Evolutionary conservation across 2,113 vertebrate species (phyloP).

Genomic region (Pangasianodon gigas): DNA sequence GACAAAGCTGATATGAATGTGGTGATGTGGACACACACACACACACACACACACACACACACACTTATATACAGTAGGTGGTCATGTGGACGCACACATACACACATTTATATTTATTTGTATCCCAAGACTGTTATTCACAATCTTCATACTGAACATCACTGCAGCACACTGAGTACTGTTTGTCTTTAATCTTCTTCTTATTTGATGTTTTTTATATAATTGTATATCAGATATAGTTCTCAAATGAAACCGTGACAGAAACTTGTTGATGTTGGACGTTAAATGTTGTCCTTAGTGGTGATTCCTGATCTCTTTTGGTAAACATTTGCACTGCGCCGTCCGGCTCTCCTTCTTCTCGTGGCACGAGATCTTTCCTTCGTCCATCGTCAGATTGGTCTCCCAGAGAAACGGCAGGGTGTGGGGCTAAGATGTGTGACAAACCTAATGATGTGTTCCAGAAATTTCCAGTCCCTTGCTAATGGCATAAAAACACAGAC

Average conservation of each 20-base stretch:
- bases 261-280: not conserved
- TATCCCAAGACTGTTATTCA: not conserved
- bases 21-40: not conserved
- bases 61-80: not conserved
- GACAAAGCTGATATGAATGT: not conserved
- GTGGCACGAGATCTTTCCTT: not conserved
- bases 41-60: not conserved
- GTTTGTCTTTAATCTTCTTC: not conserved
- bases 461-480: conserved; percentile 37
- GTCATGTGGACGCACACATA: not conserved
- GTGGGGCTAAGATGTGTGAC: conserved; percentile 30
- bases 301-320: not conserved
- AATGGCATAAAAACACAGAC: conserved; percentile 23
- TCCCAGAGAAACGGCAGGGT: conserved; percentile 5
- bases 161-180: not conserved
- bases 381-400: conserved; percentile 21
- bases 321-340: not conserved
- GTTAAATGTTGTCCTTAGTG: no score
- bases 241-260: not conserved
- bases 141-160: not conserved
- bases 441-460: conserved; percentile 51
- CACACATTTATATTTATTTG: not conserved
- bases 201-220: not conserved
- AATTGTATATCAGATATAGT: not conserved
- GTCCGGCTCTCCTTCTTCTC: conserved; percentile 11